phyloP scores from a whole-genome alignment of 2,797 vertebrate genomes.

The Tokudaia tokunoshimensis region DNA sequence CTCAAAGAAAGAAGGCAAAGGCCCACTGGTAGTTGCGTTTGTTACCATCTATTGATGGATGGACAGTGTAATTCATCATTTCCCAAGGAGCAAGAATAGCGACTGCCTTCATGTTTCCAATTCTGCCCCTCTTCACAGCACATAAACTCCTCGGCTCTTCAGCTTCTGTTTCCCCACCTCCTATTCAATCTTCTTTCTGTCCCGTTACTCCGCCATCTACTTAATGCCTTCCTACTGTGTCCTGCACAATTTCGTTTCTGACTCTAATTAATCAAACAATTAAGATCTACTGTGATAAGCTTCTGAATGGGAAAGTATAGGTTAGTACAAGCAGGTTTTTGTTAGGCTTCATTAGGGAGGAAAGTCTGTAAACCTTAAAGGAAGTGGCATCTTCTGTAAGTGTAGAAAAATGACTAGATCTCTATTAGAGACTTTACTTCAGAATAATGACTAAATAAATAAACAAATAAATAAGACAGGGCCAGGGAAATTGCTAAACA shows the following conservation, averaged over 20 bases:
- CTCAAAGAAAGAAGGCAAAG: neutral
- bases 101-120: no score
- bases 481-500: neutral
- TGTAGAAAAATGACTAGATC: neutral
- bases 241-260: neutral
- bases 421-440: neutral
- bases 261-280: neutral
- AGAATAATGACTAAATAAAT: no score
- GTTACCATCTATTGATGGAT: neutral
- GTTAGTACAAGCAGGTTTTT: no score
- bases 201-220: neutral
- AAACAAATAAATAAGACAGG: neutral
- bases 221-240: neutral
- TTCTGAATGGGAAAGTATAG: neutral
- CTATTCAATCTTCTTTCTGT: neutral
- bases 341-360: neutral
- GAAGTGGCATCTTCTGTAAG: no score
- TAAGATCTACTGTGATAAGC: neutral
- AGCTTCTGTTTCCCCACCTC: neutral
- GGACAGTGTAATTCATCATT: neutral
- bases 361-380: neutral
- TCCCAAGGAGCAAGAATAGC: neutral
- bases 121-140: no score
- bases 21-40: neutral
- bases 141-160: no score